These are phyloP conservation scores for Trissoscelio sp. DNA, from an alignment of 2,888 invertebrate species.

Conservation along the genomic window DNA sequence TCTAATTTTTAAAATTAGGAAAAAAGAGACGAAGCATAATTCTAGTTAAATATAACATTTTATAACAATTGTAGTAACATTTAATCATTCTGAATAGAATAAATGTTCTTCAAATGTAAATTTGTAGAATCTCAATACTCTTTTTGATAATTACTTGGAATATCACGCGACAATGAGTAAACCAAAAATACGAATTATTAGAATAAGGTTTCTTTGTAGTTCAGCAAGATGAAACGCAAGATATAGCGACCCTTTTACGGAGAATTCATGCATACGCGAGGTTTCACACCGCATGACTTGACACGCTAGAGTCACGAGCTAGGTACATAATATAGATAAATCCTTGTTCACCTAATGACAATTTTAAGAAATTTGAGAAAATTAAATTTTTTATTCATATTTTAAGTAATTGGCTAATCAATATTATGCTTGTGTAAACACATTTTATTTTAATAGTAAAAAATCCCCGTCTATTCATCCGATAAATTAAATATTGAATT, in stretches of 20 bases:
- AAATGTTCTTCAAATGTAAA: too few species aligned
- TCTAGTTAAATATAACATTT: too few species aligned
- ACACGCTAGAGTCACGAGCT: conserved; percentile 39
- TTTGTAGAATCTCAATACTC: background rate
- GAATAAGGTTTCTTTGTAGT: conserved; percentile 58
- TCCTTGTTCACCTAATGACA: conserved; percentile 15
- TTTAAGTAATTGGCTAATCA: background rate
- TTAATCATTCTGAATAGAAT: too few species aligned
- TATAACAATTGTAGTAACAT: too few species aligned
- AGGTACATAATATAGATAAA: conserved; percentile 35
- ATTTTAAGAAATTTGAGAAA: conserved; percentile 23
- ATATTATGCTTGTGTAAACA: too few species aligned
- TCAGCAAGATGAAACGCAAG: conserved; percentile 41
- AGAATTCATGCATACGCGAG: conserved; percentile 57
- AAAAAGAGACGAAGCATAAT: too few species aligned
- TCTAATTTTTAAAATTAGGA: too few species aligned
- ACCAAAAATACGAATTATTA: conserved; percentile 33
- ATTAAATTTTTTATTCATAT: background rate
- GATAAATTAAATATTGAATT: too few species aligned
- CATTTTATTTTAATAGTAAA: too few species aligned
- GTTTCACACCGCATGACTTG: conserved; percentile 57
- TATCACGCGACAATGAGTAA: conserved; percentile 18
- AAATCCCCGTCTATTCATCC: too few species aligned
- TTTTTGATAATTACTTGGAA: conserved; percentile 15
- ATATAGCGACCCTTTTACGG: conserved; percentile 56